Evolutionary conservation across 2,888 invertebrate genomes (phyloP), one percentile per base, ranked within the genome.

Genomic region (Asteroscopus sphinx): DNA sequence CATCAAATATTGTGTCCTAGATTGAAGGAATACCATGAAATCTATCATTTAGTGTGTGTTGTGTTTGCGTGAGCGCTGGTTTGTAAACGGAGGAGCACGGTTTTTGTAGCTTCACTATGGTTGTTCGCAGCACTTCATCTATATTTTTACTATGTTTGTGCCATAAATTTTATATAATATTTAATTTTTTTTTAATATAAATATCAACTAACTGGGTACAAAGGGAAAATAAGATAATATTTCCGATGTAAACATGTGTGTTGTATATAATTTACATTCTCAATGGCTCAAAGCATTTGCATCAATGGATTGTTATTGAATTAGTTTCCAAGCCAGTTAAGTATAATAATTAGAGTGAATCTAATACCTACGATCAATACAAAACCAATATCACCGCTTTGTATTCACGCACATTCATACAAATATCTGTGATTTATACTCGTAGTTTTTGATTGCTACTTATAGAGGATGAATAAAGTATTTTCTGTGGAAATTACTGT

Each of bases 251-350:
- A 66, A 71, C 42, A 54, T 42, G 28, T 48, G 58, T 42, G 46
- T 45, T 35, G 41, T 40, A 37, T 51, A 45, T 51, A 46, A 49
- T 57, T 55, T 73, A 62, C 45, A 73, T 73, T 53, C 68, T 46
- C 47, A 56, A 51, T 52, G 58, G 47, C 51, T 69, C 42, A 58
- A 60, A 54, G 62, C 36, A 61, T 68, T 51, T 44, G 45, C 44
- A 61, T 68, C 37, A 65, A 70, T 68, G 35, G 55, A 42, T 61
- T 68, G 62, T 61, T 55, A 68, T 52, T 72, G 73, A 52, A 61
- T 68, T 49, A 40, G 41, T 67, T 67, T 66, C 60, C 67, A 67
- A 44, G 47, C 33, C 48, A 28, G 32, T 35, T 26, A 37, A 46
- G 16, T 45, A 32, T 16, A 32, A 13, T 53, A 55, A 42, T 36